Evolutionary conservation across 2,797 vertebrate genomes (phyloP).

Genomic region (Florisuga fusca): DNA sequence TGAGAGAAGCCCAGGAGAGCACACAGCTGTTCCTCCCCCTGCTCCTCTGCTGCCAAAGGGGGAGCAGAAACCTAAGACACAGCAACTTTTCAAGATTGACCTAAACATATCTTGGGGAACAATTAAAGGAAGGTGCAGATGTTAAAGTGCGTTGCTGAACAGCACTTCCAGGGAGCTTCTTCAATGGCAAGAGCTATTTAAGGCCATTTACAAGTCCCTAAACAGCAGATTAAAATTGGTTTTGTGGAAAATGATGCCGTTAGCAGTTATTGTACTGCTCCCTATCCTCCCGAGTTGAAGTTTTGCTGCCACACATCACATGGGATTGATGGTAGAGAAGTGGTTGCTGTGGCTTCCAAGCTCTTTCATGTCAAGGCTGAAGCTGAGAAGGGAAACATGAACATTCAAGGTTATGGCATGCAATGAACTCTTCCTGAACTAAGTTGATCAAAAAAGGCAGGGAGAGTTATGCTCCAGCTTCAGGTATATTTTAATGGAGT

Average conservation of each 20-base stretch:
- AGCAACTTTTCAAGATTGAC: background rate
- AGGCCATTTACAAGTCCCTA: background rate
- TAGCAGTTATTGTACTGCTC: slow-evolving; percentile 13
- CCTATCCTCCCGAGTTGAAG: background rate
- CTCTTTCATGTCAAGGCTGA: background rate
- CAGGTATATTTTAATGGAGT: background rate
- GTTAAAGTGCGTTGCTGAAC: background rate
- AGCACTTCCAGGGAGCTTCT: background rate
- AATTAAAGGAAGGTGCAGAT: slow-evolving; percentile 10
- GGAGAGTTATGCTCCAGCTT: background rate
- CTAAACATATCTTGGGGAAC: background rate
- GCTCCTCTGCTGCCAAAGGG: background rate
- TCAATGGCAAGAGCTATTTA: background rate
- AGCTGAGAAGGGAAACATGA: background rate
- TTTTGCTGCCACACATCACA: background rate
- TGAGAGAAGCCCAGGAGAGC: background rate
- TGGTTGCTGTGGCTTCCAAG: background rate
- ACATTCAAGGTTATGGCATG: background rate
- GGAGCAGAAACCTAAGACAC: background rate
- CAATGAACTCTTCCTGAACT: background rate
- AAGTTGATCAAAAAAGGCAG: background rate
- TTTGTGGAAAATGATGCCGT: slow-evolving; percentile 15
- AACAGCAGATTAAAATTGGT: background rate
- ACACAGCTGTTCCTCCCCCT: background rate
- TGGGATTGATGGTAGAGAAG: background rate